A percentile compares a stretch with the other conserved stretches of the same genome.
Conservation (phyloP, 1,140 invertebrate genomes). For the Pollicipes pollicipes region DNA sequence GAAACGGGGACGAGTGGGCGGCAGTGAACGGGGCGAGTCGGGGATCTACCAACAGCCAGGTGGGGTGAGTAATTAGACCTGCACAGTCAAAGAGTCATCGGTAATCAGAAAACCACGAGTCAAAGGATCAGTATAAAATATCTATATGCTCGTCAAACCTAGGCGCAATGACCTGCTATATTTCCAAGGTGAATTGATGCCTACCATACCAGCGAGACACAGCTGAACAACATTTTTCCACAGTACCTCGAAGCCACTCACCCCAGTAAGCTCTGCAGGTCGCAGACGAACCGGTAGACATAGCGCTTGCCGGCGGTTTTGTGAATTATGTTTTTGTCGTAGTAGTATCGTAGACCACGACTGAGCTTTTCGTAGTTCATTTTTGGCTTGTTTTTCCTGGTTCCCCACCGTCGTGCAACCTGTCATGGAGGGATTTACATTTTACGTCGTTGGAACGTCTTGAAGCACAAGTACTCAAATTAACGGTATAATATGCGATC, state of each 20-base stretch:
- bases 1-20: neutral
- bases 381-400: constrained; percentile 95
- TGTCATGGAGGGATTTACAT: neutral
- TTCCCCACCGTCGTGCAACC: constrained; percentile 87
- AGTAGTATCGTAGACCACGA: constrained; percentile 89
- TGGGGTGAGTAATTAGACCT: too few species aligned
- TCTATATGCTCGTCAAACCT: too few species aligned
- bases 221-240: too few species aligned
- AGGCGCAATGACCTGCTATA: too few species aligned
- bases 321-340: constrained; percentile 98
- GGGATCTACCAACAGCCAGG: neutral
- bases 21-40: neutral
- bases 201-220: too few species aligned
- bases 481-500: too few species aligned
- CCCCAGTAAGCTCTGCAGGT: constrained; percentile 81
- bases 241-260: constrained; percentile 26
- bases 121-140: too few species aligned
- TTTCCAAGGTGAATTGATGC: too few species aligned
- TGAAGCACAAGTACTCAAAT: too few species aligned
- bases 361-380: constrained; percentile 98
- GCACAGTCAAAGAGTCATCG: too few species aligned
- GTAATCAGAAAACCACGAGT: too few species aligned
- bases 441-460: too few species aligned
- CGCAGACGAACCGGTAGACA: constrained; percentile 94
- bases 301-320: constrained; percentile 95